Evolutionary conservation across 2,113 vertebrate genomes (phyloP), one percentile per base, ranked within the genome.

Genomic region (Oplegnathus fasciatus): DNA sequence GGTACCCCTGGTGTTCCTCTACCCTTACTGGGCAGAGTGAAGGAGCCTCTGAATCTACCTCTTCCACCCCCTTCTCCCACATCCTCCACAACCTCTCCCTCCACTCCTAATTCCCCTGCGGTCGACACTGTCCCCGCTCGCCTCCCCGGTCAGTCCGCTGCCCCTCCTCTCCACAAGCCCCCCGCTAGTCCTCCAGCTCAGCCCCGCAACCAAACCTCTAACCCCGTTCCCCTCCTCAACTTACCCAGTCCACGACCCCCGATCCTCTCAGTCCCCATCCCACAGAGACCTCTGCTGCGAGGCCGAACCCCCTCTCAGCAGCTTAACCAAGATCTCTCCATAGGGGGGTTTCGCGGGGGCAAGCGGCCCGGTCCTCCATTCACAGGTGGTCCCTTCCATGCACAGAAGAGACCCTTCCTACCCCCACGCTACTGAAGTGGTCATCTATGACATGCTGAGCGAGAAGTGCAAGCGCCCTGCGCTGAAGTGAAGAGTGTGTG

Each of bases 341-440:
- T 94, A 1, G 92, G 94, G 73, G 96, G 95, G 80, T 93, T 96
- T 24, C 94, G 93, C 55, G 96, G 95, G 85, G 92, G 96, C 74
- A 99, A 99, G 84, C 94, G 97, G 20, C 94, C 96, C 2, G 95
- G 96, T 70, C 96, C 96, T 4, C 95, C 96, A 1, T 98, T 97
- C 2, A 75, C 93, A 57, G 93, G 95, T 37, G 94, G 95, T 52
- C 96, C 97, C 1, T 97, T 98, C 92, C 97, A 97, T 54, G 86
- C 95, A 71, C 96, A 97, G 15, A 98, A 99, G 94, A 97, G 98
- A 94, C 98, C 98, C 57, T 98, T 97, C 91, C 94, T 97, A 30
- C 97, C 97, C 81, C 98, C 97, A 65, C 97, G 97, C 95, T 99
- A 98, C 96, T 99, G 97, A 98, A 80, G 86, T 76, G 86, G 84